A percentile compares a stretch with the other conserved stretches of the same genome.
Evolutionary conservation across 2,888 invertebrate species (phyloP).

Genomic region (Ophraella communa): DNA sequence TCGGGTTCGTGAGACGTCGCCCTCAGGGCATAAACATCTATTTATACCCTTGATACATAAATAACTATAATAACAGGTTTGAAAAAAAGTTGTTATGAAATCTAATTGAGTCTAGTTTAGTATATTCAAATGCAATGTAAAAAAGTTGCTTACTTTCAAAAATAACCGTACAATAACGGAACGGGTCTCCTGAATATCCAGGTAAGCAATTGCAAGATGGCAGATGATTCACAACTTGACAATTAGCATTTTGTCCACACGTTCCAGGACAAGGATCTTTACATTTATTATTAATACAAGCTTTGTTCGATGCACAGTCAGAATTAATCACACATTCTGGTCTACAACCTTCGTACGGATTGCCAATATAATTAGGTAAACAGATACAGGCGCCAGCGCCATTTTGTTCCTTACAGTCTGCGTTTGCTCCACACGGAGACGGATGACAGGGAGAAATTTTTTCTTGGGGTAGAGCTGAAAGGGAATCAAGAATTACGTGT

Average conservation of each 20-base stretch:
- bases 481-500: constrained; percentile 6
- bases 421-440: constrained; percentile 76
- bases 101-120: too few species aligned
- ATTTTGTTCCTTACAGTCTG: constrained; percentile 68
- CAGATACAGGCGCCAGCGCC: constrained; percentile 74
- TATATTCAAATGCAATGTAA: background rate
- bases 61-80: too few species aligned
- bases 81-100: too few species aligned
- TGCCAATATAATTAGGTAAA: constrained; percentile 74
- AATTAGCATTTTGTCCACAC: constrained; percentile 77
- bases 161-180: constrained; percentile 53
- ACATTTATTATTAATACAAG: constrained; percentile 78
- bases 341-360: constrained; percentile 78
- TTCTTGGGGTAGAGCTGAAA: constrained; percentile 49
- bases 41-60: too few species aligned
- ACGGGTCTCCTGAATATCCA: constrained; percentile 70
- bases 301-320: constrained; percentile 74
- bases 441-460: constrained; percentile 66
- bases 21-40: too few species aligned
- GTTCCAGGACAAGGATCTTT: constrained; percentile 81
- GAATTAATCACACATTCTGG: constrained; percentile 77
- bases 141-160: constrained; percentile 53
- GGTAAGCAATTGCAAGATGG: constrained; percentile 71
- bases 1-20: too few species aligned
- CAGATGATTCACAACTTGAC: constrained; percentile 76